Conservation (phyloP, 1,140 invertebrate species). For the Caenorhabditis latens region DNA sequence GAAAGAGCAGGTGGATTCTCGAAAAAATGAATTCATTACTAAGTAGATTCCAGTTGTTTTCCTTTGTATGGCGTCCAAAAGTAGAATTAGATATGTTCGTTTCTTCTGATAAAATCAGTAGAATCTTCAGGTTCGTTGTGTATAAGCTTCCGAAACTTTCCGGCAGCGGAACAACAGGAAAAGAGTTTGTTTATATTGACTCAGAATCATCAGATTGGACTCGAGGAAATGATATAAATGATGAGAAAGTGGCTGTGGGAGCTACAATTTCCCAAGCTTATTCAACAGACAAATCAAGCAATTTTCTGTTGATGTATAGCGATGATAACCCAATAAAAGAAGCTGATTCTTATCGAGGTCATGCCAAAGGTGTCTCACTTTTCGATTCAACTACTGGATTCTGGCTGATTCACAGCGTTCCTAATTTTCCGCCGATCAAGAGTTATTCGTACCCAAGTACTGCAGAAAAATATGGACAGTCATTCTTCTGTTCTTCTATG, state of each 20-base stretch:
- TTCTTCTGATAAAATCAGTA: too few species aligned
- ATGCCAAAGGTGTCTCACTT: constrained; percentile 62
- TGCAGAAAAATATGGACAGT: constrained; percentile 59
- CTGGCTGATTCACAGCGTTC: constrained; percentile 61
- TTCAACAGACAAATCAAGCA: constrained; percentile 45
- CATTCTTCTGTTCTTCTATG: constrained; percentile 57
- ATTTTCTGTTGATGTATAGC: constrained; percentile 55
- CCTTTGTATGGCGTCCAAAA: too few species aligned
- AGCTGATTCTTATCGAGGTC: constrained; percentile 62
- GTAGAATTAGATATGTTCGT: too few species aligned
- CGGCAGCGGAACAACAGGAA: background rate
- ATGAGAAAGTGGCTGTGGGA: constrained; percentile 12
- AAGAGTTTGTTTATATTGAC: constrained; percentile 35
- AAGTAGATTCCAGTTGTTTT: too few species aligned
- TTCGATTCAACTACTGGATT: constrained; percentile 59
- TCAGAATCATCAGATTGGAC: constrained; percentile 13
- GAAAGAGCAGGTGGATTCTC: too few species aligned
- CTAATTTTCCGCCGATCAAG: constrained; percentile 50
- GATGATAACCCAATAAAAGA: constrained; percentile 57
- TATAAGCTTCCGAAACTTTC: constrained; percentile 34
- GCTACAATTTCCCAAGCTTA: constrained; percentile 49
- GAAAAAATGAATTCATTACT: too few species aligned
- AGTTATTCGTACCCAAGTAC: constrained; percentile 58
- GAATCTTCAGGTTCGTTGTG: constrained; percentile 12
- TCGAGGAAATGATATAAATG: constrained; percentile 31